A percentile compares a stretch with the other conserved stretches of the same genome.
Evolutionary conservation across 2,797 vertebrate genomes (phyloP).

Genomic region (Acanthurus lineatus): DNA sequence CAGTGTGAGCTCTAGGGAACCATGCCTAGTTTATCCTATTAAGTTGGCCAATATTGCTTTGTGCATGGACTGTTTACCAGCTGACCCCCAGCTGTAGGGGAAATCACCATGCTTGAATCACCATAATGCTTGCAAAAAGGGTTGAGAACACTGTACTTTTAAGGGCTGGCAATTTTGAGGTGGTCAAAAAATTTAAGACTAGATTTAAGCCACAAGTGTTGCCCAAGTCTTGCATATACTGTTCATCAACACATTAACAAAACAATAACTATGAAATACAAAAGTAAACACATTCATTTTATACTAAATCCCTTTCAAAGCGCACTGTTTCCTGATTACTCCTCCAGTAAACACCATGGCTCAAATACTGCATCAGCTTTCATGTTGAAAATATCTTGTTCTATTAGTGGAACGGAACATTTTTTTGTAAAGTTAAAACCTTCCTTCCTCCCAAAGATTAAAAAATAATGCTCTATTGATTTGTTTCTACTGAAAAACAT

Average conservation of each 20-base stretch:
- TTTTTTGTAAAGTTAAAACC: constrained; percentile 22
- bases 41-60: constrained; percentile 57
- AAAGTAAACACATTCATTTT: neutral
- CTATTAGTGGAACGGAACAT: constrained; percentile 22
- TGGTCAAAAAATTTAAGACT: neutral
- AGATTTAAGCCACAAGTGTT: neutral
- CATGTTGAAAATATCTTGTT: constrained; percentile 30
- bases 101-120: constrained; percentile 53
- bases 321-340: constrained; percentile 9
- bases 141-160: constrained; percentile 24
- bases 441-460: constrained; percentile 13
- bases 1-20: constrained; percentile 41
- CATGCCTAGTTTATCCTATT: constrained; percentile 64
- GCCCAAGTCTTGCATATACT: neutral
- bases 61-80: constrained; percentile 66
- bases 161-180: neutral
- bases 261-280: neutral
- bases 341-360: neutral
- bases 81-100: constrained; percentile 51
- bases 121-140: constrained; percentile 27
- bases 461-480: constrained; percentile 26
- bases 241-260: neutral
- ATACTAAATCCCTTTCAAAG: constrained; percentile 7
- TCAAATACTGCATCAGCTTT: constrained; percentile 24
- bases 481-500: constrained; percentile 20